phyloP scores from a whole-genome alignment of 2,888 invertebrate genomes.

The Cryptocephalus primarius region DNA sequence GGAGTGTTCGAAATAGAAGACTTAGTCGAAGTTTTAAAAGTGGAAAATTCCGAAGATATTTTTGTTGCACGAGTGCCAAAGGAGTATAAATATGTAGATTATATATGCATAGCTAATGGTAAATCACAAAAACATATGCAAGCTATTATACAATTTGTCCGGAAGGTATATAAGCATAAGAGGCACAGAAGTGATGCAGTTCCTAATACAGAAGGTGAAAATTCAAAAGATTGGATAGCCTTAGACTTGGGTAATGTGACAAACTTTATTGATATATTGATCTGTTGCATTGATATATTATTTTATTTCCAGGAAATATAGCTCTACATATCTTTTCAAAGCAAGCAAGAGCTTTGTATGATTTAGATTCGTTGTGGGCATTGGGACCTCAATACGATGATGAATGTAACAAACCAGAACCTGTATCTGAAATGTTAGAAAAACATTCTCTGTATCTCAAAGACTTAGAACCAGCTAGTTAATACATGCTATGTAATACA shows the following conservation, averaged over 20 bases:
- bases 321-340: conserved; percentile 78
- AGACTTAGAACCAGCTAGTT: conserved; percentile 48
- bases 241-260: conserved; percentile 64
- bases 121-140: conserved; percentile 63
- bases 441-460: conserved; percentile 54
- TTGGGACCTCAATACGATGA: conserved; percentile 74
- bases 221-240: conserved; percentile 75
- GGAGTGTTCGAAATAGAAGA: conserved; percentile 89
- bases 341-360: conserved; percentile 59
- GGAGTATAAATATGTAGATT: conserved; percentile 69
- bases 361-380: conserved; percentile 86
- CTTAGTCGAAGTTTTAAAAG: conserved; percentile 60
- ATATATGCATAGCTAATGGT: conserved; percentile 71
- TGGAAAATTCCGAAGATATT: conserved; percentile 69
- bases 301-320: conserved; percentile 65
- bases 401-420: conserved; percentile 49
- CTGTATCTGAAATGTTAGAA: conserved; percentile 52
- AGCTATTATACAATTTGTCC: conserved; percentile 63
- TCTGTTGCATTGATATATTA: not conserved
- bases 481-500: conserved; percentile 5
- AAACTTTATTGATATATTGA: not conserved
- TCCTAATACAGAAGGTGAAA: conserved; percentile 68
- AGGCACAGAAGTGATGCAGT: conserved; percentile 47
- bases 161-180: conserved; percentile 67
- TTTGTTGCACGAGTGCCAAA: conserved; percentile 69